Base-by-base conservation (phyloP, 1,140 invertebrate species). In the Acyrthosiphon pisum region DNA sequence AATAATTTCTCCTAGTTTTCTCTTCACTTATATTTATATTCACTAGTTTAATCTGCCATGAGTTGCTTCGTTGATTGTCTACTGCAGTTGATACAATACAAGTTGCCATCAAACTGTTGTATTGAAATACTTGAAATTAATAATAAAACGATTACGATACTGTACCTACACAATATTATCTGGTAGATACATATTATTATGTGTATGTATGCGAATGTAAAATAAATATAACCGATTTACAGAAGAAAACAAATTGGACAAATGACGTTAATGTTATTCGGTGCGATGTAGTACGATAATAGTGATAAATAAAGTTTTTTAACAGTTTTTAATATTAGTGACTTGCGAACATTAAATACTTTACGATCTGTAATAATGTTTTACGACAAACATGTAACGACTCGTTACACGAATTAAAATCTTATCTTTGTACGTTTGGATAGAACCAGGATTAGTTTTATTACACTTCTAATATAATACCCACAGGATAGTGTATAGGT, bases 41-140 rank as follows among this genome's bases (percentile, higher is more conserved):
- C 11, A 76, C 0, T 76, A 4, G 30, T 18, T n/a, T 76, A 35
- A 76, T 68, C 50, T 8, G 20, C 22, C 30, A n/a, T 60, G 11
- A 30, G 9, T n/a, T 4, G 30, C 30, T 0, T 0, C 3, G 26
- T 18, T n/a, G 14, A n/a, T 30, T 3, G 14, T n/a, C 2, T 76
- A 35, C 14, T 30, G 14, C 30, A 68, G 30, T n/a, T 68, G 30
- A 68, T 68, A 68, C 30, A 60, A 20, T 76, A 18, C 6, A 1
- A 76, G 18, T 76, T n/a, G 0, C 7, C 30, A 76, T n/a, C 11
- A 6, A 76, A 76, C 14, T n/a, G 4, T 68, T 68, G 11, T 30
- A 14, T 68, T 18, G 18, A 4, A 18, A 9, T 56, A 26, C 0
- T n/a, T n/a, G 60, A n/a, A n/a, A 68, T 68, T 68, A n/a, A 14